Conservation (phyloP, 2,113 vertebrate genomes). For the Zosterops lateralis region DNA sequence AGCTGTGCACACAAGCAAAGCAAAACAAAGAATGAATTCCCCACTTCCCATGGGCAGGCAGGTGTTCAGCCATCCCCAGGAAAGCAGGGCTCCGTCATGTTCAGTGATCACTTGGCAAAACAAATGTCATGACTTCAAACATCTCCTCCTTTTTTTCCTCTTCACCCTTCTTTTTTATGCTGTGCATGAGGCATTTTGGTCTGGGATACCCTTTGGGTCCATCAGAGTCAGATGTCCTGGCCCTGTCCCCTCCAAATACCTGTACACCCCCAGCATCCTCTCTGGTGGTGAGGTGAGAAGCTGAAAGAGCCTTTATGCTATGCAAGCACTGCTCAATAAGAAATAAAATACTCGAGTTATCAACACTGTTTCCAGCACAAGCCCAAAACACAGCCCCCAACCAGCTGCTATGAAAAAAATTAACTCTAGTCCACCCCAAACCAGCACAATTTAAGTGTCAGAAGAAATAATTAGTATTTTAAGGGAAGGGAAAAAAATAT, state of each 20-base stretch:
- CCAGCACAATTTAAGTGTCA: neutral
- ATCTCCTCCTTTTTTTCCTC: neutral
- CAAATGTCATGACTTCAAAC: neutral
- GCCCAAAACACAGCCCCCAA: neutral
- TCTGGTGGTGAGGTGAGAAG: neutral
- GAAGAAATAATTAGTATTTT: neutral
- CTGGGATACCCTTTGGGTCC: neutral
- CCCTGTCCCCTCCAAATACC: neutral
- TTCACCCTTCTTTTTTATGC: neutral
- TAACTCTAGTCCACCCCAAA: neutral
- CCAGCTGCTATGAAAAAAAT: neutral
- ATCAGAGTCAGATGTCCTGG: neutral
- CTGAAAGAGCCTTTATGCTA: neutral
- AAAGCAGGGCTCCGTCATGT: neutral
- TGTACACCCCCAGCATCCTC: neutral
- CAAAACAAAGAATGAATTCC: neutral
- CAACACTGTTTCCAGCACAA: neutral
- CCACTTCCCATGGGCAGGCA: neutral
- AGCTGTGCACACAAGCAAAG: neutral
- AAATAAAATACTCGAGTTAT: neutral
- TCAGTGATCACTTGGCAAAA: neutral
- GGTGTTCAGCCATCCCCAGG: neutral
- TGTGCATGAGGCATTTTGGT: neutral
- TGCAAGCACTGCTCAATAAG: neutral
- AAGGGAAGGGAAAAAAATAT: neutral